Evolutionary conservation across 2,113 vertebrate genomes (phyloP).

Genomic region (Oryctolagus cuniculus): DNA sequence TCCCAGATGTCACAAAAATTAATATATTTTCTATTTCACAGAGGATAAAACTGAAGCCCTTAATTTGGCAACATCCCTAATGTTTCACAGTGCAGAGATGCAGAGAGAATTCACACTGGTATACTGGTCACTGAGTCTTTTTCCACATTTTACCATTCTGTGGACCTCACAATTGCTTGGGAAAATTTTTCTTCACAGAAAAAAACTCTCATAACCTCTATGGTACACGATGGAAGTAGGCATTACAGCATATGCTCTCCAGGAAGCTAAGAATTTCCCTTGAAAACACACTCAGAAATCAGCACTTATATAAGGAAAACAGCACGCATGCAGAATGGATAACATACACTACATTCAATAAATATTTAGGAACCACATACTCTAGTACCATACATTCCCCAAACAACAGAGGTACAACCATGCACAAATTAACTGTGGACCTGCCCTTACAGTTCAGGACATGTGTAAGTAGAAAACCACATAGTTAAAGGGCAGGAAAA

Average conservation of each 20-base stretch:
- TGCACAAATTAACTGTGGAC: fast-evolving
- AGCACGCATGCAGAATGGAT: neutral
- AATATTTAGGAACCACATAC: neutral
- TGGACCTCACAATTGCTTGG: neutral
- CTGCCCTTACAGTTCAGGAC: fast-evolving
- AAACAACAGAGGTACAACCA: fast-evolving
- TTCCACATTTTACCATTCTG: neutral
- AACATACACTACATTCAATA: neutral
- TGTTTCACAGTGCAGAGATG: neutral
- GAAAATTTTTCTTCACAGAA: neutral
- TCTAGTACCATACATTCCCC: neutral
- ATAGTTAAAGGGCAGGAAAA: no score
- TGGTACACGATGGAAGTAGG: neutral
- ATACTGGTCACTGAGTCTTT: neutral
- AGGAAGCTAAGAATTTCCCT: neutral
- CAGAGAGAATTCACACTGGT: neutral
- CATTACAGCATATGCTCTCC: neutral
- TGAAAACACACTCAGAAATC: conserved; percentile 7
- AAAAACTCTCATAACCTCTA: neutral
- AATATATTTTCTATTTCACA: neutral
- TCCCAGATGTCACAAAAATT: neutral
- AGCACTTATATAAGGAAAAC: neutral
- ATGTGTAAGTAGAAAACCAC: neutral
- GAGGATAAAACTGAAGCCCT: neutral
- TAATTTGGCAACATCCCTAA: neutral